These are phyloP conservation scores for Argyra leucocephala DNA, from an alignment of 2,888 invertebrate species.

Conservation along the genomic window DNA sequence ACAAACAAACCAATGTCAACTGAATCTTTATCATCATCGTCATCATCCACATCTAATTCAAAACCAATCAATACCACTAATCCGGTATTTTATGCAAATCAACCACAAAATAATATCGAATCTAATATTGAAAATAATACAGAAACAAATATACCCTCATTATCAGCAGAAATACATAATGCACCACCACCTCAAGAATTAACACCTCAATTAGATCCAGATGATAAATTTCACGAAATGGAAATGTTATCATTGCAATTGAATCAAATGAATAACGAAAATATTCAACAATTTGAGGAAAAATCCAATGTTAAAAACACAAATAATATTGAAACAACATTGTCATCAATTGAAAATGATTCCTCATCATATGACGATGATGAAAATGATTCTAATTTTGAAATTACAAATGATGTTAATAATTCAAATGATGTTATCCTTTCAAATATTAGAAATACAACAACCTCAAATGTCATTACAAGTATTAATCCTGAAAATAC, in stretches of 20 bases:
- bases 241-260: conserved; percentile 14
- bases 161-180: not conserved
- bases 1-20: conserved; percentile 22
- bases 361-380: not conserved
- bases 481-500: not conserved
- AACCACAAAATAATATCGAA: not conserved
- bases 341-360: conserved; percentile 10
- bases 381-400: not conserved
- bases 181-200: not conserved
- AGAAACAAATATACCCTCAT: conserved; percentile 7
- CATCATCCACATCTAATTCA: conserved; percentile 10
- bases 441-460: not conserved
- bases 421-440: not conserved
- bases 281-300: not conserved
- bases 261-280: not conserved
- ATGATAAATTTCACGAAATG: conserved; percentile 17
- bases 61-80: conserved; percentile 10
- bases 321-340: not conserved
- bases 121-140: conserved; percentile 13
- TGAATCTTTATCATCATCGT: not conserved
- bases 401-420: not conserved
- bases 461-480: not conserved
- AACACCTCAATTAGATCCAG: conserved; percentile 11
- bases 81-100: conserved; percentile 6
- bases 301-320: not conserved